Percentiles rank a stretch among this genome's conserved stretches.
Conservation (phyloP, 2,797 vertebrate species). For the Alca torda region DNA sequence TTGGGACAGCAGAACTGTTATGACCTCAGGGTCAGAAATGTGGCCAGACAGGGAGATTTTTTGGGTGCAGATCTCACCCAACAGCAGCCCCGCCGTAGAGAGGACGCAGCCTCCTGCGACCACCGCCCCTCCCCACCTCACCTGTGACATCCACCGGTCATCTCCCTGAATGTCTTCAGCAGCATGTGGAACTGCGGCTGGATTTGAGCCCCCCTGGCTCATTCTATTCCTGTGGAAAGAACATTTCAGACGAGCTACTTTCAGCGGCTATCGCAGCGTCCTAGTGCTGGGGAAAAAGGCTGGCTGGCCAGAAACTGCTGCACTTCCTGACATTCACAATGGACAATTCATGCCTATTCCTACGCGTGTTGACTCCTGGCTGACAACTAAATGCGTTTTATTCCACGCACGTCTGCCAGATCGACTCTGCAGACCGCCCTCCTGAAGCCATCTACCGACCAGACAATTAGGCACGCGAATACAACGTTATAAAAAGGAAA, state of each 20-base stretch:
- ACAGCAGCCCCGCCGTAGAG: neutral
- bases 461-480: fast-evolving
- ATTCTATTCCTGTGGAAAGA: constrained; percentile 80
- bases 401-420: neutral
- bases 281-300: neutral
- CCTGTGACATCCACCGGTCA: constrained; percentile 95
- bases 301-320: neutral
- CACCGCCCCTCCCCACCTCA: constrained; percentile 42
- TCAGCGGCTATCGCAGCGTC: neutral
- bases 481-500: neutral
- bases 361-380: neutral
- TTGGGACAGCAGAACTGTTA: neutral
- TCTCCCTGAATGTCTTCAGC: constrained; percentile 91
- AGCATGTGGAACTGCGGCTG: constrained; percentile 85
- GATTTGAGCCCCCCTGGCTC: constrained; percentile 89
- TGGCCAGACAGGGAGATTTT: neutral
- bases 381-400: fast-evolving
- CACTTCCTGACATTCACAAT: neutral
- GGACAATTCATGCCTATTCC: neutral
- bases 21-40: neutral
- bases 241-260: fast-evolving
- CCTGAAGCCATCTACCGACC: fast-evolving
- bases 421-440: neutral
- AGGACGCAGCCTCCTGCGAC: neutral
- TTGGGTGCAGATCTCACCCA: neutral